Evolutionary conservation across 1,140 invertebrate genomes (phyloP), one percentile per base, ranked within the genome.

Genomic region (Lucilia cuprina): DNA sequence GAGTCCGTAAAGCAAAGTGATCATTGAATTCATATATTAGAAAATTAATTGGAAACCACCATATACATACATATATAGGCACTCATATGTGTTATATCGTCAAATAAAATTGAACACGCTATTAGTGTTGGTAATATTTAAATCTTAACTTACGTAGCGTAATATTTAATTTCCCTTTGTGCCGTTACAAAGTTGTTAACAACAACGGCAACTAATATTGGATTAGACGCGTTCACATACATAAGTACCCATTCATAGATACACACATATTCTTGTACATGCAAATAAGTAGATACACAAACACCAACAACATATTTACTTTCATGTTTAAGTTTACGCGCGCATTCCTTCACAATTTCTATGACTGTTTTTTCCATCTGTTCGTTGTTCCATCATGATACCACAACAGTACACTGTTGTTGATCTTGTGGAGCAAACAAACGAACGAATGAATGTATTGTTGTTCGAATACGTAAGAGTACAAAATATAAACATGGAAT

Each of bases 181-280:
- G 77, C 77, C 77, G 77, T 80, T 80, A 80, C 77, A 49, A 80
- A 49, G 47, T 49, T 80, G 77, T 80, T 80, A 80, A 80, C 77
- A 78, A 47, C 75, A 80, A 80, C 77, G 77, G 77, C 77, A 80
- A 80, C 77, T 80, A 80, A 80, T 80, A 80, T 80, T 80, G 10
- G 77, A 47, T 80, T 80, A 80, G n/a, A 80, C 30, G 7, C 14
- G 13, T 17, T 17, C 55, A 60, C 55, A 60, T n/a, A 60, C 13
- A n/a, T n/a, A 30, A 30, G 25, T 30, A 30, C 3, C 25, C 25
- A 30, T 30, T 30, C 25, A 30, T 30, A 30, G 25, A 30, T 30
- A 30, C 25, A 30, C 1, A 30, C 25, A 30, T 30, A 30, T 30
- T 2, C 25, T 30, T 30, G 1, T 30, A 30, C 3, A 30, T 30